Percentiles rank a stretch among this genome's conserved stretches.
phyloP scores from a whole-genome alignment of 2,888 invertebrate species.

The Melolontha melolontha region DNA sequence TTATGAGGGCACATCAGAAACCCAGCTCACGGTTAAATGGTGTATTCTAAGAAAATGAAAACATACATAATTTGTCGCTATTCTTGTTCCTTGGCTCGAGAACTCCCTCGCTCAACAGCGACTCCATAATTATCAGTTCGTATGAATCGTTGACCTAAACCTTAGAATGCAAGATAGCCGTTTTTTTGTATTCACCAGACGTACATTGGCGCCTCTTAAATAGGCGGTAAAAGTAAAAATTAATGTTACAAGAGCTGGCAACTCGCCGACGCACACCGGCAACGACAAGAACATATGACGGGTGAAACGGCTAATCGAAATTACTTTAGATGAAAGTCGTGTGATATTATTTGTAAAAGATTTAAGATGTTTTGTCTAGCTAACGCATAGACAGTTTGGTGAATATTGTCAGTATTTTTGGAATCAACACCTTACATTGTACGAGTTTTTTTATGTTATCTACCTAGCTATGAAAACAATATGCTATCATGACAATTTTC shows the following conservation, averaged over 20 bases:
- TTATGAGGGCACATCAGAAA: too few species aligned
- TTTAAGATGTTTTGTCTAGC: not conserved
- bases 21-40: too few species aligned
- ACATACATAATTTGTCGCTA: slow-evolving; percentile 24
- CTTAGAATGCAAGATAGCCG: slow-evolving; percentile 14
- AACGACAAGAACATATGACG: not conserved
- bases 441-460: too few species aligned
- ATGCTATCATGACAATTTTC: too few species aligned
- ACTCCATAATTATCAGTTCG: slow-evolving; percentile 14
- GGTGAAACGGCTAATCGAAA: slow-evolving; percentile 8
- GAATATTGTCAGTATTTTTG: too few species aligned
- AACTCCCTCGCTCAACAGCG: slow-evolving; percentile 1
- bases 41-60: slow-evolving; percentile 5
- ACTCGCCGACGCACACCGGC: slow-evolving; percentile 11
- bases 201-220: slow-evolving; percentile 26
- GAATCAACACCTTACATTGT: too few species aligned
- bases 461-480: too few species aligned
- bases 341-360: not conserved
- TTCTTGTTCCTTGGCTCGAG: not conserved
- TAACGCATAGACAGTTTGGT: too few species aligned
- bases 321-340: slow-evolving; percentile 1
- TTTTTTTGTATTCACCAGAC: slow-evolving; percentile 21
- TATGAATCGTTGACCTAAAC: slow-evolving; percentile 27
- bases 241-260: slow-evolving; percentile 28
- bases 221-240: slow-evolving; percentile 32